These are phyloP conservation scores for Drosophila nigritarsus DNA, from an alignment of 2,888 invertebrate species.

Conservation along the genomic window DNA sequence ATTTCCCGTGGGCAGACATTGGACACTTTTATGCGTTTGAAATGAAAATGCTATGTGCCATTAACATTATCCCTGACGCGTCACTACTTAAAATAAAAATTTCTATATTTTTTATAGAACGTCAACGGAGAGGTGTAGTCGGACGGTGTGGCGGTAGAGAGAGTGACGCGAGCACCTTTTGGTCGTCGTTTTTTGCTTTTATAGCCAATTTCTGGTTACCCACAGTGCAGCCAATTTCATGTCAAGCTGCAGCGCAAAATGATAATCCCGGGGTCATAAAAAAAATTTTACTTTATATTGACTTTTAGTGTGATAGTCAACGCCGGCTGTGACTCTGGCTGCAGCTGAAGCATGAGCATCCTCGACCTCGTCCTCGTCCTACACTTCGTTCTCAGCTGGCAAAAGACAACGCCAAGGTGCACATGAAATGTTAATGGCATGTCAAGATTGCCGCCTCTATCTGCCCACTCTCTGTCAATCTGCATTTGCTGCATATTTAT, in stretches of 20 bases:
- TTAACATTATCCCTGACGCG: constrained; percentile 81
- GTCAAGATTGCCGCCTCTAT: constrained; percentile 71
- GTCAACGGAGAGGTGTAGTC: neutral
- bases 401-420: constrained; percentile 72
- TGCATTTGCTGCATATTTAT: constrained; percentile 63
- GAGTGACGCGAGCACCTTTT: constrained; percentile 63
- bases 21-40: constrained; percentile 78
- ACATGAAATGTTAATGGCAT: constrained; percentile 79
- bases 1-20: constrained; percentile 58
- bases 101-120: constrained; percentile 74
- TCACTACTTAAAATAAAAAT: constrained; percentile 80
- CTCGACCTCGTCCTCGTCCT: neutral
- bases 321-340: constrained; percentile 43
- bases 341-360: constrained; percentile 2
- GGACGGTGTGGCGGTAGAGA: neutral
- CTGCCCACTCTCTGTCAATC: constrained; percentile 15
- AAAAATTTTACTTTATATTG: constrained; percentile 80
- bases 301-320: constrained; percentile 78
- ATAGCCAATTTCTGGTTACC: constrained; percentile 80
- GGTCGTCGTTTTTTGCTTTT: constrained; percentile 70
- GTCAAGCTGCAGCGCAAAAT: constrained; percentile 77
- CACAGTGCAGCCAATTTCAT: constrained; percentile 80
- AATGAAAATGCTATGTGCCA: constrained; percentile 81
- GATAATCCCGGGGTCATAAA: constrained; percentile 81
- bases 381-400: constrained; percentile 24